Evolutionary conservation across 2,888 invertebrate genomes (phyloP), one percentile per base, ranked within the genome.

Genomic region (Corbicula japonica): DNA sequence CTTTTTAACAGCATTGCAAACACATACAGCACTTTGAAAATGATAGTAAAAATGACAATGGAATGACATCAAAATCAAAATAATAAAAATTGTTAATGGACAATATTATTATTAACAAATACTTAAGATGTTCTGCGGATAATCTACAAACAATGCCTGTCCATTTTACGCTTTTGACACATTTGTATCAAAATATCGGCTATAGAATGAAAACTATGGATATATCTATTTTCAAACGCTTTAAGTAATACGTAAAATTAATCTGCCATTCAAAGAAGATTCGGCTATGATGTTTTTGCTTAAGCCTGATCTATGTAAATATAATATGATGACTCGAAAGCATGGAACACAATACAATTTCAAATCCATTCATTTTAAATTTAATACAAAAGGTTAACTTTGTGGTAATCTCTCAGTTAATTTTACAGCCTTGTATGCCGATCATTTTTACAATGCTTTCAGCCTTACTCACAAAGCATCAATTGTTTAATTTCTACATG

Each of bases 121-220:
- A 76, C 76, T 76, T 70, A 70, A 63, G 70, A 70, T 76, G 70
- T 62, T n/a, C 62, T 15, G 21, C 10, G 28, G 76, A 76, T 70
- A 70, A 76, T 76, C 70, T 70, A 26, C 8, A 5, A 1, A 63
- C 70, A 70, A 76, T 63, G 38, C 54, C 34, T 46, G 44, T 62
- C 69, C 56, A 70, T 65, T 74, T 76, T 58, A 65, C 41, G 65
- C 65, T 76, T 76, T 76, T 76, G 76, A 70, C 76, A 76, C 76
- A n/a, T 70, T 56, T 61, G 50, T 68, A 68, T 41, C 60, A 75
- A 68, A 75, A 50, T 68, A 60, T 58, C 52, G 34, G 18, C 62
- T 41, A 63, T 23, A 63, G 58, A 66, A 58, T 46, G 32, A 58
- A 66, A 58, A 6, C 34, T 60, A 15, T 35, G 26, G 65, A 38